A percentile compares a stretch with the other conserved stretches of the same genome.
Evolutionary conservation across 2,797 vertebrate genomes (phyloP).

Genomic region (Toxotes lorentzi): DNA sequence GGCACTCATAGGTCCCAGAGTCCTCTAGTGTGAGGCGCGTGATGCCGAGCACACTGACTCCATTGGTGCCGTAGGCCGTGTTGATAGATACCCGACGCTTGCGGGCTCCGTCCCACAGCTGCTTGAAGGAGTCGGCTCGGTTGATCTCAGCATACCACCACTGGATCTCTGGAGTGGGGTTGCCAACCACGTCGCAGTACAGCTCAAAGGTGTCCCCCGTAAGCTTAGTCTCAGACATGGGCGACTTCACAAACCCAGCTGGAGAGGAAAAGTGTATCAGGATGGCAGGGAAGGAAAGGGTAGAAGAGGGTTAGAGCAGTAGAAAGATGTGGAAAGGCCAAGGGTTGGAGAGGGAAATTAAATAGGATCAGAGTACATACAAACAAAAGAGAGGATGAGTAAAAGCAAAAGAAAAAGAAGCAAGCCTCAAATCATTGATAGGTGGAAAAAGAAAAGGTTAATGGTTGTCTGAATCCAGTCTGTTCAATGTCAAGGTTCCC

Average conservation of each 20-base stretch:
- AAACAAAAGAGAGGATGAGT: slow-evolving; percentile 75
- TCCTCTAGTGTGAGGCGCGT: slow-evolving; percentile 97
- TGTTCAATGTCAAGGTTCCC: slow-evolving; percentile 27
- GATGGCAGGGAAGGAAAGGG: slow-evolving; percentile 67
- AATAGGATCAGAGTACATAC: slow-evolving; percentile 62
- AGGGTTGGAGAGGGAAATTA: slow-evolving; percentile 63
- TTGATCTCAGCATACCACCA: slow-evolving; percentile 99
- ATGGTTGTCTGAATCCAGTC: slow-evolving; percentile 53
- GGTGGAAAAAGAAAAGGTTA: slow-evolving; percentile 66
- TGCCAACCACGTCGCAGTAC: slow-evolving; percentile 99
- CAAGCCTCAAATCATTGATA: slow-evolving; percentile 71
- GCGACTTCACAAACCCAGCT: slow-evolving; percentile 99
- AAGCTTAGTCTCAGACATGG: slow-evolving; percentile 99
- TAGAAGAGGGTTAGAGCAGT: slow-evolving; percentile 66
- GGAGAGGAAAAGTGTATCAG: slow-evolving; percentile 83
- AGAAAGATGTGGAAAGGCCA: slow-evolving; percentile 47
- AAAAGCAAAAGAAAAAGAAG: slow-evolving; percentile 80
- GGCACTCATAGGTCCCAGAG: slow-evolving; percentile 99
- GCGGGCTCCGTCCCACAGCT: slow-evolving; percentile 97
- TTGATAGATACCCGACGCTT: slow-evolving; percentile 97
- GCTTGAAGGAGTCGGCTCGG: slow-evolving; percentile 98
- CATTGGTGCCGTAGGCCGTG: slow-evolving; percentile 95
- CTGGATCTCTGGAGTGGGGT: slow-evolving; percentile 99
- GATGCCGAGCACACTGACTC: slow-evolving; percentile 96
- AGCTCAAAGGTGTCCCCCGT: slow-evolving; percentile 99